Evolutionary conservation across 2,888 invertebrate genomes (phyloP).

Genomic region (Neocrepidodera transversa): DNA sequence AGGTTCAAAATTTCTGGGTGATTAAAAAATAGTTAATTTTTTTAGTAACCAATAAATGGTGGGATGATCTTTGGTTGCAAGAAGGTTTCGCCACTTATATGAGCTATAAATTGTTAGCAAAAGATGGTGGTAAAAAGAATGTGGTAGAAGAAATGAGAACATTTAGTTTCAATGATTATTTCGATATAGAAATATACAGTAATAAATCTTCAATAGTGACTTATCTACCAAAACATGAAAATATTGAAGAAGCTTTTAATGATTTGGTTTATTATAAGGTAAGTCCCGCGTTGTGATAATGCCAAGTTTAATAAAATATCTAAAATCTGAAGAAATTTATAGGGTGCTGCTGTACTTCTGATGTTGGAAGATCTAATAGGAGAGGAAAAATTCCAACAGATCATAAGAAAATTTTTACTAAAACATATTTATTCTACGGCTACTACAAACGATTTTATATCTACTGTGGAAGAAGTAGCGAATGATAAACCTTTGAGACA

Average conservation of each 20-base stretch:
- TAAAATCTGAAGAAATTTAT: too few species aligned
- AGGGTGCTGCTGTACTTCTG: slow-evolving; percentile 81
- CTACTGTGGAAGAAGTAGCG: slow-evolving; percentile 66
- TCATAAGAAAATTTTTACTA: slow-evolving; percentile 74
- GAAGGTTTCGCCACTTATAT: slow-evolving; percentile 49
- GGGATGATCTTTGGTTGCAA: slow-evolving; percentile 51
- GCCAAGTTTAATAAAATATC: too few species aligned
- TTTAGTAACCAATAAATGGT: slow-evolving; percentile 50
- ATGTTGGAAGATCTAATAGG: slow-evolving; percentile 85
- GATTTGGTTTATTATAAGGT: slow-evolving; percentile 40
- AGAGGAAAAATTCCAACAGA: slow-evolving; percentile 70
- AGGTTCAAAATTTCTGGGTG: neutral
- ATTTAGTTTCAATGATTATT: slow-evolving; percentile 33
- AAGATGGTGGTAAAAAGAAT: slow-evolving; percentile 10
- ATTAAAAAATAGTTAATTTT: neutral
- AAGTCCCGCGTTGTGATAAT: too few species aligned
- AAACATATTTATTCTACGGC: slow-evolving; percentile 75
- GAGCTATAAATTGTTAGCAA: slow-evolving; percentile 40
- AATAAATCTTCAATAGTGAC: slow-evolving; percentile 31
- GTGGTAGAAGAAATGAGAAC: slow-evolving; percentile 21
- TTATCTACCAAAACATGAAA: slow-evolving; percentile 20
- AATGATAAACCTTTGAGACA: slow-evolving; percentile 63
- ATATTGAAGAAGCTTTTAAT: slow-evolving; percentile 33
- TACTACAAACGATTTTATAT: slow-evolving; percentile 76
- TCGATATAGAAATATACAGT: slow-evolving; percentile 25